Conservation (phyloP, 2,113 vertebrate species). For the Aviceda subcristata region DNA sequence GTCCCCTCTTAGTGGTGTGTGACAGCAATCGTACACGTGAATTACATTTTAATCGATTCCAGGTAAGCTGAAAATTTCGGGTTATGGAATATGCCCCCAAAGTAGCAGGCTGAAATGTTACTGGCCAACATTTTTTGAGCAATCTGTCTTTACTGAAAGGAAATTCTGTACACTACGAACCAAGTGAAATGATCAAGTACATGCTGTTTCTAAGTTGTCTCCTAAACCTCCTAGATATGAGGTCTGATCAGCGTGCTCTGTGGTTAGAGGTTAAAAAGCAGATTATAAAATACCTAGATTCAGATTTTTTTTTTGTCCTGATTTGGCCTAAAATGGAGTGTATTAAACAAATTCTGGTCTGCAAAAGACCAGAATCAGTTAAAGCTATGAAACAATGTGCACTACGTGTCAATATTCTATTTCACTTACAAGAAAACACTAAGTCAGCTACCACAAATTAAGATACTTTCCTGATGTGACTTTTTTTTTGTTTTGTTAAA, state of each 20-base stretch:
- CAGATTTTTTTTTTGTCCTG: slow-evolving; percentile 86
- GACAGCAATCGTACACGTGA: slow-evolving; percentile 8
- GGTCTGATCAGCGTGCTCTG: slow-evolving; percentile 90
- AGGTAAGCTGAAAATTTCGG: neutral
- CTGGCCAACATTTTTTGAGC: slow-evolving; percentile 34
- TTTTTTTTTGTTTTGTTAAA: slow-evolving; percentile 87
- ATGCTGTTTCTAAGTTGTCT: slow-evolving; percentile 83
- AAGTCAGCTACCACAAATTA: slow-evolving; percentile 89
- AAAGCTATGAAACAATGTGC: slow-evolving; percentile 93
- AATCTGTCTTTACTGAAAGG: neutral
- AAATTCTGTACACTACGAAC: slow-evolving; percentile 42
- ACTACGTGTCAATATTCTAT: slow-evolving; percentile 87
- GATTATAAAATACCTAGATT: slow-evolving; percentile 91
- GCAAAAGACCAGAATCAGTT: slow-evolving; percentile 85
- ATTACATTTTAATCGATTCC: neutral
- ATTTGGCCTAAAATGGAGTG: slow-evolving; percentile 93
- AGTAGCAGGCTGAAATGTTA: slow-evolving; percentile 53
- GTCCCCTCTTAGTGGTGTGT: slow-evolving; percentile 58
- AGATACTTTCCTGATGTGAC: slow-evolving; percentile 87
- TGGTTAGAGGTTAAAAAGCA: slow-evolving; percentile 93
- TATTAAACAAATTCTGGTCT: slow-evolving; percentile 86
- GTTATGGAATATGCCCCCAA: neutral
- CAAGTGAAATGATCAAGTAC: slow-evolving; percentile 73
- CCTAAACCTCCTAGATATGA: slow-evolving; percentile 85
- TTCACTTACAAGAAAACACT: slow-evolving; percentile 87